Evolutionary conservation across 2,888 invertebrate genomes (phyloP).

Genomic region (Drosophila emarginata): DNA sequence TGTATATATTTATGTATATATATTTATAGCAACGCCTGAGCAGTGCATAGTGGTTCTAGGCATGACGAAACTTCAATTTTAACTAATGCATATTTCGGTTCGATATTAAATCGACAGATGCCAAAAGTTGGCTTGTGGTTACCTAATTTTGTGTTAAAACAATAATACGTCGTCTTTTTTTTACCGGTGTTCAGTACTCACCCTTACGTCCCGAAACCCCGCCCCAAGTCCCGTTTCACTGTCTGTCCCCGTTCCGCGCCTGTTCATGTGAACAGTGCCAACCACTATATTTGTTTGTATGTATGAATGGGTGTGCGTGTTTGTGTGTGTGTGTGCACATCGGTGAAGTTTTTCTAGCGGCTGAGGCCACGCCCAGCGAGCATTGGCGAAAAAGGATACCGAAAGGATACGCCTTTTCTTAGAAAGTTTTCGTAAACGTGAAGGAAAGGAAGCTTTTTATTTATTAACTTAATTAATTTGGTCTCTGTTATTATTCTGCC

Average conservation of each 20-base stretch:
- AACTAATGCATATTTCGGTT: background rate
- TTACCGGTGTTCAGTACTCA: background rate
- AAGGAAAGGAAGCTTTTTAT: conserved; percentile 9
- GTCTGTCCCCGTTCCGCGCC: background rate
- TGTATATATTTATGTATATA: background rate
- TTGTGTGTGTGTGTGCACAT: conserved; percentile 8
- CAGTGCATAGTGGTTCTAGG: conserved; percentile 8
- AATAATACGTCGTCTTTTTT: conserved; percentile 1
- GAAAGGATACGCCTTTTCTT: conserved; percentile 64
- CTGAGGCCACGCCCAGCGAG: conserved; percentile 62
- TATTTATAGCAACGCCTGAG: background rate
- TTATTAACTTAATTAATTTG: conserved; percentile 14
- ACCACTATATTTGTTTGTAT: conserved; percentile 2
- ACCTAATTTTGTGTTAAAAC: conserved; percentile 4
- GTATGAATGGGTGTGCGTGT: background rate
- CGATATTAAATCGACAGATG: background rate
- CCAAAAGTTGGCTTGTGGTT: background rate
- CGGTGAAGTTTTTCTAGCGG: conserved; percentile 52
- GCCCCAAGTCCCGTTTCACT: conserved; percentile 10
- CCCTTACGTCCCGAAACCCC: conserved; percentile 12
- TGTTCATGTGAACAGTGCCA: conserved; percentile 1
- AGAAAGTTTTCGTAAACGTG: conserved; percentile 27
- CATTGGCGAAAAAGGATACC: conserved; percentile 57
- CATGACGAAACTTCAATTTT: background rate
- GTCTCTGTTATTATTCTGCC: conserved; percentile 5